Conservation (phyloP, 2,888 invertebrate species). For the Synanthedon myopaeformis region DNA sequence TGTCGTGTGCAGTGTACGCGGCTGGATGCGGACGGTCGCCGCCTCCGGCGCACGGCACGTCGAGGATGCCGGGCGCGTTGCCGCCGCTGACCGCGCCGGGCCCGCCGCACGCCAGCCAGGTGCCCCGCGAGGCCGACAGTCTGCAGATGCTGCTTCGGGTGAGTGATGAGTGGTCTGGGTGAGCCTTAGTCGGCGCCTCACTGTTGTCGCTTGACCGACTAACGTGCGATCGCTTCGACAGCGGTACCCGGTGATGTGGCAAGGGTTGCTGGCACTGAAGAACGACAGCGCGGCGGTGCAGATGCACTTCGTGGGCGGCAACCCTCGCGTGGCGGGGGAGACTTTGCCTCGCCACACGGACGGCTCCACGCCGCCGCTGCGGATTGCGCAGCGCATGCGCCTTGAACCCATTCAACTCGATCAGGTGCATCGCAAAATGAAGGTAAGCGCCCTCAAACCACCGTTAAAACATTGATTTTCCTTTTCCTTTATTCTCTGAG, state of each 20-base stretch:
- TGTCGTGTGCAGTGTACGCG: constrained; percentile 13
- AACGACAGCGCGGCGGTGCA: constrained; percentile 97
- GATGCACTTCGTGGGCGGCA: constrained; percentile 98
- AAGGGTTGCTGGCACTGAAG: constrained; percentile 93
- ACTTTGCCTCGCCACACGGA: constrained; percentile 89
- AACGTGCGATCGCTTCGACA: constrained; percentile 35
- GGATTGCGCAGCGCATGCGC: constrained; percentile 98
- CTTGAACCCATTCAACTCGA: constrained; percentile 96
- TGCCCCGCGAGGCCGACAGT: constrained; percentile 86
- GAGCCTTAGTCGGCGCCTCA: no score
- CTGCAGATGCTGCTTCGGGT: constrained; percentile 82
- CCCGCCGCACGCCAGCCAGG: constrained; percentile 82
- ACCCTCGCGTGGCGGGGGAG: constrained; percentile 87
- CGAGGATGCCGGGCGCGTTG: constrained; percentile 34
- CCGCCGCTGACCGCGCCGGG: constrained; percentile 49
- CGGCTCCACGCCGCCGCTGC: constrained; percentile 85
- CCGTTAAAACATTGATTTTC: not conserved
- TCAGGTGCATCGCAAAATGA: constrained; percentile 96
- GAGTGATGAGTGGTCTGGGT: constrained; percentile 14
- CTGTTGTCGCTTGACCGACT: not conserved
- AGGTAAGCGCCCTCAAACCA: constrained; percentile 67
- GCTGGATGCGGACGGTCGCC: constrained; percentile 32
- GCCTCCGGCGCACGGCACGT: constrained; percentile 37
- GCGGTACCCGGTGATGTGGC: constrained; percentile 98
- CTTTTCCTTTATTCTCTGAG: not conserved